These are phyloP conservation scores for Lethenteron camtschaticum DNA, from an alignment of 2,113 vertebrate species.

Conservation along the genomic window DNA sequence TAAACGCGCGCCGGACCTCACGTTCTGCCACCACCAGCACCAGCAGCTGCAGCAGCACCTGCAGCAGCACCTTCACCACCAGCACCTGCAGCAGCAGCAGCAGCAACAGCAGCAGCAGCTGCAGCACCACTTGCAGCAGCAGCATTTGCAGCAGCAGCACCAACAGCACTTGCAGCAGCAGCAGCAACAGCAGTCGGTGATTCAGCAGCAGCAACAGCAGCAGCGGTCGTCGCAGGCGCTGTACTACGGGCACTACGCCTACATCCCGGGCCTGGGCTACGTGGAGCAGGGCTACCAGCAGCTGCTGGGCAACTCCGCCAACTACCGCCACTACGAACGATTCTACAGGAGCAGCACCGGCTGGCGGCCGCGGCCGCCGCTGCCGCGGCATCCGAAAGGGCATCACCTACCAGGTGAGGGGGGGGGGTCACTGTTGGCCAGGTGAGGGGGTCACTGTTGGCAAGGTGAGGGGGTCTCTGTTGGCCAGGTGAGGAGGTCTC, in stretches of 20 bases:
- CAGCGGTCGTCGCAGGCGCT: slow-evolving; percentile 43
- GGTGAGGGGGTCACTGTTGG: neutral
- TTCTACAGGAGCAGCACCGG: slow-evolving; percentile 67
- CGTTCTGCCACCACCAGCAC: too few relatives aligned
- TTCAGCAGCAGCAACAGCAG: slow-evolving; percentile 2
- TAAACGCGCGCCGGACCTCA: too few relatives aligned
- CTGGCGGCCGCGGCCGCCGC: slow-evolving; percentile 23
- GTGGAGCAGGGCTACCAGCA: slow-evolving; percentile 70
- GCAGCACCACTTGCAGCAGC: neutral
- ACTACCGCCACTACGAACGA: slow-evolving; percentile 47
- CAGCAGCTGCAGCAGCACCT: too few relatives aligned
- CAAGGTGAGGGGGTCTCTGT: neutral
- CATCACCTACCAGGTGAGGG: neutral
- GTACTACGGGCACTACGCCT: slow-evolving; percentile 88
- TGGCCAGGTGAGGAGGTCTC: neutral
- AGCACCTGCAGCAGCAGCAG: too few relatives aligned
- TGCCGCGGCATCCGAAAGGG: neutral
- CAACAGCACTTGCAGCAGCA: neutral
- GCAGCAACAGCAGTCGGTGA: neutral
- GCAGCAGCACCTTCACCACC: too few relatives aligned
- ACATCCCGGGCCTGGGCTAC: slow-evolving; percentile 38
- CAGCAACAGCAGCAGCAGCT: too few relatives aligned
- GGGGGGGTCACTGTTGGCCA: neutral
- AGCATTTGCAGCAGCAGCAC: slow-evolving; percentile 3
- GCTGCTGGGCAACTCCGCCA: slow-evolving; percentile 47